Evolutionary conservation across 1,140 invertebrate species (phyloP), one percentile per base, ranked within the genome.

Genomic region (Calephelis virginiensis): DNA sequence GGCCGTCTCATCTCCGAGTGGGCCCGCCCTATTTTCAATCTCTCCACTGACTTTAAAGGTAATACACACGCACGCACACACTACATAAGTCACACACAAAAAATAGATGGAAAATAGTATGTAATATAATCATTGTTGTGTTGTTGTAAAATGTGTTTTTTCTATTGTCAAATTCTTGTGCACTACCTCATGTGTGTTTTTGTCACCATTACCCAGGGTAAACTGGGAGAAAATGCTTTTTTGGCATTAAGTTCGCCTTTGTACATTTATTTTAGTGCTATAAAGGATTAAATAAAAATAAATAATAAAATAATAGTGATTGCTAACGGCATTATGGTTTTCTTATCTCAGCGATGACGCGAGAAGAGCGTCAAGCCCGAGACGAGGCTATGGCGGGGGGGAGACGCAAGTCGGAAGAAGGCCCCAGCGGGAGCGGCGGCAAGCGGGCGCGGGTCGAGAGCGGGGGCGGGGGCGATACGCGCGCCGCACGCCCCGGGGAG

Each of bases 11-110:
- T 99, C 64, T 98, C 96, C 62, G 97, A 98, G 88, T 99, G 98
- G 98, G 97, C 98, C 0, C 90, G 98, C 40, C 98, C 98, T 6
- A 99, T 99, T 71, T 99, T 99, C 86, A 99, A 98, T 92, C 92
- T 99, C 37, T 98, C 97, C 14, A 96, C 97, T 14, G 98, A 99
- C 90, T 99, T 98, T 84, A 98, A 98, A 92, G 94, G 93, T 92
- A 80, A 67, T 64, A 53, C 12, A 0, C 43, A 14, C 45, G 7
- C 9, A 11, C 6, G 8, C 14, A 28, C n/a, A 38, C 12, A 9
- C 64, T 28, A 17, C 12, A 10, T 0, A n/a, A 8, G 7, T 8
- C 40, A 43, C 40, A 43, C 40, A 43, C 40, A 43, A 28, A 4
- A 28, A 28, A 28, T 4, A 28, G 5, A 28, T 28, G 0, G 28